Base-by-base conservation (phyloP, 2,888 invertebrate species). In the Zaprionus lineosus region DNA sequence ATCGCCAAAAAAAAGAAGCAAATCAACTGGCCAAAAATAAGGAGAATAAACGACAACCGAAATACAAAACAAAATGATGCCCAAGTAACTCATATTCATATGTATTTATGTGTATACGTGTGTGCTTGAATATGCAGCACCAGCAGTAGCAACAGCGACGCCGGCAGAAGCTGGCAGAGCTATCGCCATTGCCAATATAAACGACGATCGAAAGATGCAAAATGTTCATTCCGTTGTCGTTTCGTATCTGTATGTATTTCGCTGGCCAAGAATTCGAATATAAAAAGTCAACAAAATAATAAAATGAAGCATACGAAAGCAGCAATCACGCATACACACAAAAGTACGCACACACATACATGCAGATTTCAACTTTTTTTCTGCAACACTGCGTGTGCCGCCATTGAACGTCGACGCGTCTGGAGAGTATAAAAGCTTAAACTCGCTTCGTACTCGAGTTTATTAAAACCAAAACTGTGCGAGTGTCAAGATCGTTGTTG, bases 391-490 rank as follows among this genome's bases (percentile, higher is more conserved):
- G 86, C 88, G 88, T 83, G 74, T 68, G 71, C 68, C 59, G 75
- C 83, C 74, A 76, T 73, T 71, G 58, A 52, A 69, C 66, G 62
- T 41, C 57, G 47, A 44, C 64, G 76, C 40, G 46, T 66, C 44
- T 60, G 62, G 59, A 84, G 86, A 83, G 87, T 89, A 89, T 89
- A 89, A 89, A 89, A 89, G 89, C 90, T 81, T 87, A 87, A 89
- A 88, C 87, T 87, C 87, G 84, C 86, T 87, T 87, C 84, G 79
- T 86, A 88, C 87, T 88, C 89, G 88, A 87, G 89, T 89, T 89
- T 89, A 89, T 89, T 89, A 88, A 90, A 89, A 87, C 88, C 86
- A 87, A 86, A 88, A 88, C 88, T 88, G 88, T 87, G 86, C 85
- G 88, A 88, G 88, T 87, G 89, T 85, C 77, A 82, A 88, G 88